Percentiles rank a stretch among this genome's conserved stretches.
Conservation (phyloP, 2,113 vertebrate species). For the Podiceps cristatus region DNA sequence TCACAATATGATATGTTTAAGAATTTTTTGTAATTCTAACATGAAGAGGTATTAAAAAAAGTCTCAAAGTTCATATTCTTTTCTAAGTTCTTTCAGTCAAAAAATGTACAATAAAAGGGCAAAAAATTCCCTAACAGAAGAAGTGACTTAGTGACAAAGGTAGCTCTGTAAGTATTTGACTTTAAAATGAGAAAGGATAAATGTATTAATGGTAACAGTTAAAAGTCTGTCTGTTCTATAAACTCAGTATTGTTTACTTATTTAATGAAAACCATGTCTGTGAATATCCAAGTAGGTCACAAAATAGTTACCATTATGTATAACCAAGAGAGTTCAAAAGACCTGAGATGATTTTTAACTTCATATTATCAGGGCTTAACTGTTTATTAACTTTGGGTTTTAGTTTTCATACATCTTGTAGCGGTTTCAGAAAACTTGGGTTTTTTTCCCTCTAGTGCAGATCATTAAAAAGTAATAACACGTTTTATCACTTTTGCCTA, state of each 20-base stretch:
- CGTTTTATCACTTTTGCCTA: not conserved
- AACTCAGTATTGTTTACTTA: not conserved
- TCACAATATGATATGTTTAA: not conserved
- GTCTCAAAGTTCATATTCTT: not conserved
- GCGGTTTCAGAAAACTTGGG: not conserved
- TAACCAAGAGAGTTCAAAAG: not conserved
- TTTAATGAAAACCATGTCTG: slow-evolving; percentile 6
- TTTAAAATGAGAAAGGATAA: not conserved
- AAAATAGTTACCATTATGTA: not conserved
- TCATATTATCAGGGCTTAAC: not conserved
- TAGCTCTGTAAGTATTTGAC: not conserved
- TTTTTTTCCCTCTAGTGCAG: not conserved
- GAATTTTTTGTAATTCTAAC: not conserved
- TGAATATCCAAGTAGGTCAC: slow-evolving; percentile 7
- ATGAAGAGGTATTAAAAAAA: not conserved
- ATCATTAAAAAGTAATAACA: not conserved
- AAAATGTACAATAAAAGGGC: not conserved
- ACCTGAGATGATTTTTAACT: not conserved
- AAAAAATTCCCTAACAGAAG: not conserved
- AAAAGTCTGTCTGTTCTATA: not conserved
- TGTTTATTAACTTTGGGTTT: not conserved
- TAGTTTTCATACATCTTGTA: not conserved
- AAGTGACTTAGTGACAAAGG: not conserved
- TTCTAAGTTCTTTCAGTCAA: not conserved
- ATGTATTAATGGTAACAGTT: not conserved